Conservation (phyloP, 2,888 invertebrate species). For the Tiliacea citrago region DNA sequence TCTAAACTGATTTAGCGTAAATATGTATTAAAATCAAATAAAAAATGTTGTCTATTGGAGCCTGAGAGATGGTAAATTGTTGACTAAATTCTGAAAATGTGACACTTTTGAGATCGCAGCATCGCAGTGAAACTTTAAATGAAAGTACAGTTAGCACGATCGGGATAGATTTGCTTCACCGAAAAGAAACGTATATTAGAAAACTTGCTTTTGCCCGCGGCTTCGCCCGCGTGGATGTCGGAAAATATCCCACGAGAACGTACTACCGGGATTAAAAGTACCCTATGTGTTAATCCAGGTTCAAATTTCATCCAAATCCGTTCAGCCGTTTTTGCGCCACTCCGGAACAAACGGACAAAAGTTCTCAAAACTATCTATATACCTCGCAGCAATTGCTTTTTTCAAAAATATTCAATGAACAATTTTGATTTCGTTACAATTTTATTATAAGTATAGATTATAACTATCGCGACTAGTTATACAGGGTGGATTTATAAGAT, state of each 20-base stretch:
- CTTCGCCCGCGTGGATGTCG: too few relatives aligned
- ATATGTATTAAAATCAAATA: not conserved
- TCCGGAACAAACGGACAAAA: too few relatives aligned
- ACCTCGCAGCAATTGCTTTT: too few relatives aligned
- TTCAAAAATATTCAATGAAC: too few relatives aligned
- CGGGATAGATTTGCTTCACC: not conserved
- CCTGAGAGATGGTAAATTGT: not conserved
- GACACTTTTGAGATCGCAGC: not conserved
- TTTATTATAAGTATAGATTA: not conserved
- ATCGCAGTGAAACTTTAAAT: not conserved
- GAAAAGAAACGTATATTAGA: not conserved
- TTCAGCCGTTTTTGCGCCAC: too few relatives aligned
- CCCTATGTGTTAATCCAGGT: too few relatives aligned
- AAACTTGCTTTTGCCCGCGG: not conserved
- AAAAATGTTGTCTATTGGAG: not conserved
- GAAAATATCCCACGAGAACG: too few relatives aligned
- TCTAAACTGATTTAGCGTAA: not conserved
- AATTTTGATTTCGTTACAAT: too few relatives aligned
- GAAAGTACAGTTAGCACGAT: slow-evolving; percentile 17
- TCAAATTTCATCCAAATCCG: too few relatives aligned
- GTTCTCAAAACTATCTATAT: too few relatives aligned
- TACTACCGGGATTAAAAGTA: too few relatives aligned
- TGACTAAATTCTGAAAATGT: not conserved
- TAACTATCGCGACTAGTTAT: not conserved
- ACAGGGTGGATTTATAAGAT: too few relatives aligned